These are phyloP conservation scores for Pholis gunnellus DNA, from an alignment of 2,113 vertebrate species.

Conservation along the genomic window DNA sequence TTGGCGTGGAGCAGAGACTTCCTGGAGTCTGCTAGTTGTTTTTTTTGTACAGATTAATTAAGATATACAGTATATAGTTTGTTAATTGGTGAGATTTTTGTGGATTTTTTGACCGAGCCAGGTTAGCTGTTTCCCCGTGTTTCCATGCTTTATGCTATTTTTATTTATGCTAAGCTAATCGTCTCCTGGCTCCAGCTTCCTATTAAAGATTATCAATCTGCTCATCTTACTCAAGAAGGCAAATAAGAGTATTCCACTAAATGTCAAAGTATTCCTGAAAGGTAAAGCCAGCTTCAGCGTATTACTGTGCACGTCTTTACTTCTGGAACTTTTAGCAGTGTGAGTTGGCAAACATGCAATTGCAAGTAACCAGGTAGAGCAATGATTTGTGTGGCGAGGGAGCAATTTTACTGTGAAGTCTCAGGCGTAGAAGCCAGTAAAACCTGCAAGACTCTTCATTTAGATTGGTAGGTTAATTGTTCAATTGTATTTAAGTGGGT, in stretches of 20 bases:
- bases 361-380: conserved; percentile 4
- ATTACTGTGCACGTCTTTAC: background rate
- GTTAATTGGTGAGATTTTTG: background rate
- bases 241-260: background rate
- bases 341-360: conserved; percentile 1
- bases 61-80: background rate
- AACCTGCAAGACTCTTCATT: background rate
- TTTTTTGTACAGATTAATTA: background rate
- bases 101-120: background rate
- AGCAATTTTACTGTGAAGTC: background rate
- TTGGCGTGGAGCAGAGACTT: background rate
- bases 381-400: background rate
- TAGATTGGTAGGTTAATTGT: background rate
- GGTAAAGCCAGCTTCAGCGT: background rate
- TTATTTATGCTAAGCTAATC: background rate
- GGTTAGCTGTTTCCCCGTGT: no score
- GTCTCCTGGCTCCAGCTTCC: background rate
- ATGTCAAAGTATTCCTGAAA: background rate
- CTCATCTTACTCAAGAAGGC: background rate
- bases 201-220: background rate
- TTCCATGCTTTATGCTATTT: background rate
- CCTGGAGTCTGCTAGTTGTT: background rate
- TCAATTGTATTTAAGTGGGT: background rate
- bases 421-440: background rate
- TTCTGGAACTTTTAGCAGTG: background rate